Conservation (phyloP, 2,888 invertebrate species). For the Prosapia bicincta region DNA sequence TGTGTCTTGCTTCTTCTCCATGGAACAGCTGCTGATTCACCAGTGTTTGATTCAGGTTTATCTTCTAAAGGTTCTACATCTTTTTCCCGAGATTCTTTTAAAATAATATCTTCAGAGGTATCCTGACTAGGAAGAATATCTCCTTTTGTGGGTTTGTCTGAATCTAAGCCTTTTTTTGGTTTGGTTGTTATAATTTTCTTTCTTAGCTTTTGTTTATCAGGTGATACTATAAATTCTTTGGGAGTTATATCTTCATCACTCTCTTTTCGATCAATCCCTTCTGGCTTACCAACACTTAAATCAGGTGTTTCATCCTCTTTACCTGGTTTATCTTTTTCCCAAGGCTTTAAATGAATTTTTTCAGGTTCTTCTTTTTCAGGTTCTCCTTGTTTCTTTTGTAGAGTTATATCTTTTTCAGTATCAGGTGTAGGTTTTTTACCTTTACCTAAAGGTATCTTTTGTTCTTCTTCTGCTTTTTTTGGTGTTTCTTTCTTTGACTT, state of each 20-base stretch:
- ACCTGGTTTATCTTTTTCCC: slow-evolving; percentile 42
- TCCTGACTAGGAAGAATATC: background rate
- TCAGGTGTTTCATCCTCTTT: slow-evolving; percentile 35
- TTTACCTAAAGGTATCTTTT: slow-evolving; percentile 33
- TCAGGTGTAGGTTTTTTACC: slow-evolving; percentile 39
- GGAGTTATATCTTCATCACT: slow-evolving; percentile 39
- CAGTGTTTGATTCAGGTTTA: background rate
- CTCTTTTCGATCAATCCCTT: slow-evolving; percentile 41
- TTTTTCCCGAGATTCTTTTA: background rate
- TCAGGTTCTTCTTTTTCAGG: slow-evolving; percentile 45
- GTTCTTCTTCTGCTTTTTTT: slow-evolving; percentile 29
- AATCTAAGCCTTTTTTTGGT: slow-evolving; percentile 11
- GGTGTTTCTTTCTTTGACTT: slow-evolving; percentile 34
- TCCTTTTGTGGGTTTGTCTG: background rate
- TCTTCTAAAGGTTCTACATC: background rate
- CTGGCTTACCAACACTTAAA: slow-evolving; percentile 40
- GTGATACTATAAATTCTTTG: slow-evolving; percentile 36
- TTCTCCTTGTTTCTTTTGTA: slow-evolving; percentile 46
- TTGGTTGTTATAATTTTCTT: slow-evolving; percentile 19
- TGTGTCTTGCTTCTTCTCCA: background rate
- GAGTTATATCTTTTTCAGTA: slow-evolving; percentile 43
- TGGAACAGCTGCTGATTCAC: background rate
- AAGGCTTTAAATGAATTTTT: slow-evolving; percentile 43
- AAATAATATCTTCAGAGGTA: background rate
- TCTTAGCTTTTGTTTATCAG: slow-evolving; percentile 28